Evolutionary conservation across 2,888 invertebrate species (phyloP), one percentile per base, ranked within the genome.

Genomic region (Amiota mariae): DNA sequence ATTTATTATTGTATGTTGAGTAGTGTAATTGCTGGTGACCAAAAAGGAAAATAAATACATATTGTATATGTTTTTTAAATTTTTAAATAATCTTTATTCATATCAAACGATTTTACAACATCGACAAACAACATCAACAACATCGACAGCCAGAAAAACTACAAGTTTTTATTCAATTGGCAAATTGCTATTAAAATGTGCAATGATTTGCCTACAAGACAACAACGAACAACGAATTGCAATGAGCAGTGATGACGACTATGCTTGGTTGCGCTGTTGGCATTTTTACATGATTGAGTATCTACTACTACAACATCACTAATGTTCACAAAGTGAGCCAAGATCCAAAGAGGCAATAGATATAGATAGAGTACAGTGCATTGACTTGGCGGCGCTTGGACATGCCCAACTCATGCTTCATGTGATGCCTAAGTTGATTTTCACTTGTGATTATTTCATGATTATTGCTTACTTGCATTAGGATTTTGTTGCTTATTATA

Each of bases 61-160:
- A 36, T 36, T 36, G 2, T 36, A 36, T 6, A 36, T 36, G 2
- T n/a, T 36, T 2, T 36, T 36, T 36, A 36, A 36, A 36, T 36
- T 36, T 36, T 36, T 2, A 36, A 36, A 36, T 36, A 36, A 36
- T 36, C 6, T 36, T 6, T 36, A 36, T 36, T 36, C 36, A 36
- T 6, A 36, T 36, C 36, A 36, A 36, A 36, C 36, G 6, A 36
- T 36, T 36, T 36, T 36, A 36, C 36, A 36, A 36, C 36, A 36
- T 36, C 36, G 36, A 36, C 36, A 36, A 36, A 36, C 36, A 36
- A 6, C 36, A 36, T 6, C 36, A 36, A 36, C 36, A 36, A 6
- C 36, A 36, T 36, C 6, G 18, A 76, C 59, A 59, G 15, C 67
- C 49, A 18, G 77, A 75, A 79, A 82, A 75, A 77, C 80, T 80